Evolutionary conservation across 2,113 vertebrate genomes (phyloP).

Genomic region (Eira barbara): DNA sequence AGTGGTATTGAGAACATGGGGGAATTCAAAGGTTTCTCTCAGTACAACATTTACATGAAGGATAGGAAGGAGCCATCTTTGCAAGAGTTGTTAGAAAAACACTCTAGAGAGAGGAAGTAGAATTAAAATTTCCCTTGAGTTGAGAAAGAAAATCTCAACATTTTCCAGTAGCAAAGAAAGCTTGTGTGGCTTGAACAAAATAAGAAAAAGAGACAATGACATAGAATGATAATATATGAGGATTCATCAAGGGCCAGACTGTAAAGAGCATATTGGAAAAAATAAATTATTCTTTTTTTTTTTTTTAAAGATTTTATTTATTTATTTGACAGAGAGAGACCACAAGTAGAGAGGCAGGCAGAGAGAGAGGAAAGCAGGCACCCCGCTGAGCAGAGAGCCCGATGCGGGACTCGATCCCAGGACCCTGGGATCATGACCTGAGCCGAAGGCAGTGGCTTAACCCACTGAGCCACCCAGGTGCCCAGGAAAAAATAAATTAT

Average conservation of each 20-base stretch:
- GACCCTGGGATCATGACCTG: no score
- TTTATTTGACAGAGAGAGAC: no score
- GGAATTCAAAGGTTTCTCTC: not conserved
- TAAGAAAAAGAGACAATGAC: not conserved
- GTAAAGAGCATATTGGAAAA: not conserved
- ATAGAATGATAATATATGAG: not conserved
- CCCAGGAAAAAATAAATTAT: not conserved
- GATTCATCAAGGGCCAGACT: rapidly evolving
- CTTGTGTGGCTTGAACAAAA: not conserved
- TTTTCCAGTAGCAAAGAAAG: not conserved
- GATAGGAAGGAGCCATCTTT: not conserved
- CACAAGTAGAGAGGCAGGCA: no score
- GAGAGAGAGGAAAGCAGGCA: no score
- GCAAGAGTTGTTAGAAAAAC: not conserved
- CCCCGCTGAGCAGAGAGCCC: no score
- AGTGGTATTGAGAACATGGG: not conserved
- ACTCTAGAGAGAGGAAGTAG: not conserved
- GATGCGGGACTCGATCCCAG: no score
- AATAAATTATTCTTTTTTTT: not conserved
- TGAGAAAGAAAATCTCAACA: not conserved
- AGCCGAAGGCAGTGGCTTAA: no score
- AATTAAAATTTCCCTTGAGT: not conserved
- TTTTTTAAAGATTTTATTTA: no score
- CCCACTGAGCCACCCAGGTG: no score
- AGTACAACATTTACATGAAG: not conserved